Evolutionary conservation across 2,888 invertebrate genomes (phyloP).

Genomic region (Macaria notata): DNA sequence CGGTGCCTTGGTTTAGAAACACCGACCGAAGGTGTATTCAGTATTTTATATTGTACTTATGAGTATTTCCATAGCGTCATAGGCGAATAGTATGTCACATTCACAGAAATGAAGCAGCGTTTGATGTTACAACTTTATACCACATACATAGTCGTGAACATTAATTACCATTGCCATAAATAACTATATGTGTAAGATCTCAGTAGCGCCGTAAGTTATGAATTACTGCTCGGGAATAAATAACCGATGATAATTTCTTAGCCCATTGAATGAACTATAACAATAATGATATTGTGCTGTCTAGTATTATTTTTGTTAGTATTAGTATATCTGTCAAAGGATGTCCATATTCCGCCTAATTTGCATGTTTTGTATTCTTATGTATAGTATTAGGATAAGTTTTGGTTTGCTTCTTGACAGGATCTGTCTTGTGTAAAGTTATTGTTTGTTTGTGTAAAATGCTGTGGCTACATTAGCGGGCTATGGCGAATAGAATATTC

Average conservation of each 20-base stretch:
- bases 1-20: slow-evolving; percentile 13
- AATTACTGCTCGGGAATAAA: slow-evolving; percentile 40
- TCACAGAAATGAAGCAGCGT: neutral
- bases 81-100: neutral
- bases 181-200: slow-evolving; percentile 66
- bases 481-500: too few relatives aligned
- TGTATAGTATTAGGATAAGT: too few relatives aligned
- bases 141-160: neutral
- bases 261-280: too few relatives aligned
- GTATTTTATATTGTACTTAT: slow-evolving; percentile 9
- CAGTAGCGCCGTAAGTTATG: slow-evolving; percentile 67
- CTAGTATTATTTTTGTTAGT: too few relatives aligned
- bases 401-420: too few relatives aligned
- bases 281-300: too few relatives aligned
- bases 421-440: too few relatives aligned
- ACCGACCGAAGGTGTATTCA: slow-evolving; percentile 7
- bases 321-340: slow-evolving; percentile 3
- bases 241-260: too few relatives aligned
- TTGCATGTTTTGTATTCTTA: neutral
- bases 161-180: slow-evolving; percentile 55
- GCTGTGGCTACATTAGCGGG: too few relatives aligned
- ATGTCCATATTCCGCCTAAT: slow-evolving; percentile 11
- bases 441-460: too few relatives aligned
- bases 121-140: neutral
- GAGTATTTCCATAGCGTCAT: neutral